phyloP scores from a whole-genome alignment of 2,113 vertebrate genomes.

The Tachysurus vachellii region DNA sequence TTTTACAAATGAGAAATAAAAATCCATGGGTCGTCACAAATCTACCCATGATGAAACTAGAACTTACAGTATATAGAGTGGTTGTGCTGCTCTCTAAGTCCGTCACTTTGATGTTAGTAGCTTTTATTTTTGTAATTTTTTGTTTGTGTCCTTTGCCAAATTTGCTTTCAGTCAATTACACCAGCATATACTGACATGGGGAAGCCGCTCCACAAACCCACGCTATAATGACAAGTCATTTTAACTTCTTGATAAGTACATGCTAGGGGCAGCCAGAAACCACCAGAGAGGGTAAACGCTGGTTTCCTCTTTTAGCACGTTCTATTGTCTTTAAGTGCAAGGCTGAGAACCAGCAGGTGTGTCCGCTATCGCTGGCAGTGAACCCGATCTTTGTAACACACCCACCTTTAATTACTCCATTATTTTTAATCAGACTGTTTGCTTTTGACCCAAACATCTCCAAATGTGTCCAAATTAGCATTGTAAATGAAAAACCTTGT shows the following conservation, averaged over 20 bases:
- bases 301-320: slow-evolving; percentile 73
- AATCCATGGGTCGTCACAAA: not conserved
- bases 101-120: slow-evolving; percentile 50
- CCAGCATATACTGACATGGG: slow-evolving; percentile 58
- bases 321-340: slow-evolving; percentile 70
- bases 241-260: slow-evolving; percentile 75
- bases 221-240: slow-evolving; percentile 70
- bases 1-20: not conserved
- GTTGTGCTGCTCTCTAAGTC: slow-evolving; percentile 44
- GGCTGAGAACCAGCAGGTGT: slow-evolving; percentile 58
- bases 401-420: slow-evolving; percentile 19
- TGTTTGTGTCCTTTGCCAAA: slow-evolving; percentile 54
- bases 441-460: slow-evolving; percentile 22
- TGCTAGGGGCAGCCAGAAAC: slow-evolving; percentile 62
- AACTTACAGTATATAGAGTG: not conserved
- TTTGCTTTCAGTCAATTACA: slow-evolving; percentile 51
- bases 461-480: slow-evolving; percentile 11
- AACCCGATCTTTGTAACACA: not conserved
- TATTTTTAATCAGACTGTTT: slow-evolving; percentile 40
- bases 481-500: slow-evolving; percentile 58
- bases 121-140: slow-evolving; percentile 57
- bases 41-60: not conserved
- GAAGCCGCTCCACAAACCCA: slow-evolving; percentile 58
- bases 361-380: slow-evolving; percentile 38
- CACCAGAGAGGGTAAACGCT: slow-evolving; percentile 68